A percentile compares a stretch with the other conserved stretches of the same genome.
Conservation (phyloP, 2,888 invertebrate genomes). For the Diachrysia chrysitis region DNA sequence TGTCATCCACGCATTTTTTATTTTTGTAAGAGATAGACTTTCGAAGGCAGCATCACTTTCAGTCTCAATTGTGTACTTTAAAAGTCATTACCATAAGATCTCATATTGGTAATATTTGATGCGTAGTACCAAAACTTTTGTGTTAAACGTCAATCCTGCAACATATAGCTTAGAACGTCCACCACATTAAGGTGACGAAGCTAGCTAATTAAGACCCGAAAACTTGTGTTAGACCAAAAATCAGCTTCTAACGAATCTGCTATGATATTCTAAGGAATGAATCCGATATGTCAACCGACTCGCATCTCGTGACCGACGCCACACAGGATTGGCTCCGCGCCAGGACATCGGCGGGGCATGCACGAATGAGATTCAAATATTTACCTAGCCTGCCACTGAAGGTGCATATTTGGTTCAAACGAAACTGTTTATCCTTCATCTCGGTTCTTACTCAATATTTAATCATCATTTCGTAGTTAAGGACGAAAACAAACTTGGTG, state of each 20-base stretch:
- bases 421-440: background rate
- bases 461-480: background rate
- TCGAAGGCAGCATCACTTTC: no score
- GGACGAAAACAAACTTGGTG: background rate
- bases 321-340: conserved; percentile 31
- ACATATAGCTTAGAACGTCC: no score
- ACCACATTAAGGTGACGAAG: no score
- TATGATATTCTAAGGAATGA: background rate
- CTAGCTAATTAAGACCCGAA: no score
- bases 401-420: conserved; percentile 27
- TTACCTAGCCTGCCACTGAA: conserved; percentile 36
- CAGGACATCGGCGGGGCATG: conserved; percentile 20
- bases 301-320: conserved; percentile 29
- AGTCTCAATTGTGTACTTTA: no score
- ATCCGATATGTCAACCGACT: conserved; percentile 17
- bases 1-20: no score
- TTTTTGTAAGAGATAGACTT: no score
- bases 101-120: no score
- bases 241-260: background rate
- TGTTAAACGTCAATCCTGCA: no score
- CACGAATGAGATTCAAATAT: conserved; percentile 28
- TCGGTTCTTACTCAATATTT: background rate
- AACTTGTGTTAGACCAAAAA: background rate
- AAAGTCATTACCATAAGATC: no score
- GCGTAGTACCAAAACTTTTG: no score